These are phyloP conservation scores for Neoarius graeffei DNA, from an alignment of 2,113 vertebrate species.

Conservation along the genomic window DNA sequence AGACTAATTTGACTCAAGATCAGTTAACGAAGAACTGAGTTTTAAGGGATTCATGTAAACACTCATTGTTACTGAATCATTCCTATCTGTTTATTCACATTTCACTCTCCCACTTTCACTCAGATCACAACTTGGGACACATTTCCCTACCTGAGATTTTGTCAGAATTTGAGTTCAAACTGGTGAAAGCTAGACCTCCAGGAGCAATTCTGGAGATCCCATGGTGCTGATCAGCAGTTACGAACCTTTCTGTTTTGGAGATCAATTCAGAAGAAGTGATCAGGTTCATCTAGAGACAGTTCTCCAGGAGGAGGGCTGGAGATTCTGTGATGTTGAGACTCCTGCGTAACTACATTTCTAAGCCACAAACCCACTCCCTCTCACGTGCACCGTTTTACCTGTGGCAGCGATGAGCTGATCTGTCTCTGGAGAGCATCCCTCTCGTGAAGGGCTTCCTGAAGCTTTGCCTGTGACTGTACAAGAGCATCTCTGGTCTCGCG, in stretches of 20 bases:
- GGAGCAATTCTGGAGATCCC: neutral
- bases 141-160: neutral
- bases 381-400: conserved; percentile 75
- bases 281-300: neutral
- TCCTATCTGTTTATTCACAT: neutral
- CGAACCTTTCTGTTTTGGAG: neutral
- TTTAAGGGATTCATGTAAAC: neutral
- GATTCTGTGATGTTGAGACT: neutral
- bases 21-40: neutral
- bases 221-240: neutral
- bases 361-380: neutral
- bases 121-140: neutral
- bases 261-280: neutral
- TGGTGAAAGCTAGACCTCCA: neutral
- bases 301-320: neutral
- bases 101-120: neutral
- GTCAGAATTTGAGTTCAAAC: neutral
- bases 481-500: conserved; percentile 93
- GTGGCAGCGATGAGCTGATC: conserved; percentile 90
- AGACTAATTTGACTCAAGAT: neutral
- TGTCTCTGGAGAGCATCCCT: conserved; percentile 94
- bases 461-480: conserved; percentile 83
- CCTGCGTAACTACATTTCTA: neutral
- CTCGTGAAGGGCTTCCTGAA: conserved; percentile 92
- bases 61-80: neutral